Percentiles rank a stretch among this genome's conserved stretches.
Evolutionary conservation across 2,113 vertebrate species (phyloP).

Genomic region (Hemichromis elongatus): DNA sequence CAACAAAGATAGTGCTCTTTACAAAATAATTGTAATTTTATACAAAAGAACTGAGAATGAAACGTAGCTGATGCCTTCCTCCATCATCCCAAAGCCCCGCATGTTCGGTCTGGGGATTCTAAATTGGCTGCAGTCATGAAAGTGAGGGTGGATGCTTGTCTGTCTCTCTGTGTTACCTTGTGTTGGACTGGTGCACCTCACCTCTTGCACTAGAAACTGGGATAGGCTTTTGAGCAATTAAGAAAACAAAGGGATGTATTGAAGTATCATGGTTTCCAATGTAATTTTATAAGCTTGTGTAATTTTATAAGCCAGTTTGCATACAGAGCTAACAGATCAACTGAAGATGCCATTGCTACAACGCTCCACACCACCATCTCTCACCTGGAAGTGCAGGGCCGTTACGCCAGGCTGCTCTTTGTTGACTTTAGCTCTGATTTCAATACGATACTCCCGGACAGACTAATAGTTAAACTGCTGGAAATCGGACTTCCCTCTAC

Average conservation of each 20-base stretch:
- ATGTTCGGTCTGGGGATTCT: not conserved
- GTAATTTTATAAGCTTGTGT: not conserved
- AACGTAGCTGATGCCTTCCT: not conserved
- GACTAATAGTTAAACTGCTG: too few relatives aligned
- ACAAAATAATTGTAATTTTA: rapidly evolving
- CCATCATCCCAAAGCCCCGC: not conserved
- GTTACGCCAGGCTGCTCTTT: too few relatives aligned
- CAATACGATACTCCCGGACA: too few relatives aligned
- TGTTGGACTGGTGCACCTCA: not conserved
- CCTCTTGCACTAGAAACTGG: not conserved
- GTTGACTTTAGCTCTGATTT: too few relatives aligned
- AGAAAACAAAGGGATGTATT: not conserved
- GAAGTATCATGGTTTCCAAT: rapidly evolving
- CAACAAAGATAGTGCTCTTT: not conserved
- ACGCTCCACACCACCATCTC: too few relatives aligned
- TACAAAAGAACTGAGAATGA: not conserved
- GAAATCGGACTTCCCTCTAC: too few relatives aligned
- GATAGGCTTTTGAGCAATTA: not conserved
- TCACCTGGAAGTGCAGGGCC: too few relatives aligned
- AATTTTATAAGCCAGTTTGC: too few relatives aligned
- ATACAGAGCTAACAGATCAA: too few relatives aligned
- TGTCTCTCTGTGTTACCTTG: not conserved
- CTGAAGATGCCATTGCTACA: too few relatives aligned
- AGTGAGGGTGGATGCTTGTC: not conserved
- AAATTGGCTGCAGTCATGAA: not conserved